Conservation (phyloP, 2,113 vertebrate genomes). For the Sturnus vulgaris region DNA sequence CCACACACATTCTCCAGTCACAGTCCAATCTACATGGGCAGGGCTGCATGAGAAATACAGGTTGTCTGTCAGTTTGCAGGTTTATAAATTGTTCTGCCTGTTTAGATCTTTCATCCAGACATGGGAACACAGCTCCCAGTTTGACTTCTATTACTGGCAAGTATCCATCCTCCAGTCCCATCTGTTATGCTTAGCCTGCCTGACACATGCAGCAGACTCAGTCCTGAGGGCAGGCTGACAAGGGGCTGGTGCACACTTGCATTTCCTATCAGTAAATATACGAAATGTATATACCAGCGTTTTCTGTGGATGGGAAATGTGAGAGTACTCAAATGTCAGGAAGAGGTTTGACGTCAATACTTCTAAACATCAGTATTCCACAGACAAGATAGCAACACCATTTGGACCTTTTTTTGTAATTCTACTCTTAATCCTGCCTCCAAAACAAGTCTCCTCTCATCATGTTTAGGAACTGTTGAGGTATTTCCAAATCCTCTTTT, state of each 20-base stretch:
- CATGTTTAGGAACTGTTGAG: neutral
- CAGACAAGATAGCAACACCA: neutral
- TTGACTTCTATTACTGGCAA: constrained; percentile 35
- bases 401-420: neutral
- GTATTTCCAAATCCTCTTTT: neutral
- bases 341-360: neutral
- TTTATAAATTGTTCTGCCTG: neutral
- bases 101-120: neutral
- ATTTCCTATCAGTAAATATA: neutral
- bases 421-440: neutral
- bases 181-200: neutral
- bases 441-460: neutral
- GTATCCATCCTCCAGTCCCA: neutral
- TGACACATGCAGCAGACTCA: neutral
- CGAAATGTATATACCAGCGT: neutral
- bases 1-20: neutral
- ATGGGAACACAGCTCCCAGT: neutral
- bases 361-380: neutral
- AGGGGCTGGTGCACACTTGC: neutral
- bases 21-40: neutral
- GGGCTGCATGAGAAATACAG: neutral
- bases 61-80: neutral
- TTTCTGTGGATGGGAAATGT: neutral
- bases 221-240: constrained; percentile 7
- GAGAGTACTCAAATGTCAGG: neutral